Evolutionary conservation across 2,888 invertebrate genomes (phyloP), one percentile per base, ranked within the genome.

Genomic region (Nasonovia ribisnigri): DNA sequence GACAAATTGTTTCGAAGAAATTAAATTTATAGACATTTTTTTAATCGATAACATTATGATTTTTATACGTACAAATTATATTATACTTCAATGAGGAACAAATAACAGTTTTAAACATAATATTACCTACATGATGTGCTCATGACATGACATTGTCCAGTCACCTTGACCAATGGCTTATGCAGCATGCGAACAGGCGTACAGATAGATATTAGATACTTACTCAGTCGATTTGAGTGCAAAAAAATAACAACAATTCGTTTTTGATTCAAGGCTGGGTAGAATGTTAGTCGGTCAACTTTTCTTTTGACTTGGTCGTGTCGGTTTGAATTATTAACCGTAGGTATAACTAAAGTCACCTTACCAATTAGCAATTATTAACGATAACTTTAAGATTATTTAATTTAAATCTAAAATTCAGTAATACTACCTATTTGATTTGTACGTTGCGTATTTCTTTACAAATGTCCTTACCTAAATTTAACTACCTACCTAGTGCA

Each of bases 111-210:
- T 43, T 84, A 84, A 84, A 26, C 84, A 84, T 13, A 67, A 46
- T 67, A 26, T 26, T 26, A 57, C 24, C 6, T 8, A 77, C n/a
- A 1, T 77, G 77, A 77, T 77, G 77, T 43, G 26, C 1, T 8
- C 26, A 13, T 84, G 26, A 26, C 48, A n/a, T 87, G 87, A 87
- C 87, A 87, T 87, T 87, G 48, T 87, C 46, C 87, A 48, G 46
- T 87, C 87, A 87, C 87, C 87, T 87, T 87, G 87, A 87, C 48
- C 43, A 8, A 48, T 48, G 87, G 87, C 48, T 48, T n/a, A 20
- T 87, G 46, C n/a, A 48, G 29, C 16, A 87, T 48, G 13, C 5
- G 16, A n/a, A 43, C 42, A 48, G 13, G 48, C 13, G n/a, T 20
- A 51, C 43, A 84, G 43, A 29, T 43, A 10, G 8, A 0, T 77